Base-by-base conservation (phyloP, 2,797 vertebrate species). In the Mallotus villosus region DNA sequence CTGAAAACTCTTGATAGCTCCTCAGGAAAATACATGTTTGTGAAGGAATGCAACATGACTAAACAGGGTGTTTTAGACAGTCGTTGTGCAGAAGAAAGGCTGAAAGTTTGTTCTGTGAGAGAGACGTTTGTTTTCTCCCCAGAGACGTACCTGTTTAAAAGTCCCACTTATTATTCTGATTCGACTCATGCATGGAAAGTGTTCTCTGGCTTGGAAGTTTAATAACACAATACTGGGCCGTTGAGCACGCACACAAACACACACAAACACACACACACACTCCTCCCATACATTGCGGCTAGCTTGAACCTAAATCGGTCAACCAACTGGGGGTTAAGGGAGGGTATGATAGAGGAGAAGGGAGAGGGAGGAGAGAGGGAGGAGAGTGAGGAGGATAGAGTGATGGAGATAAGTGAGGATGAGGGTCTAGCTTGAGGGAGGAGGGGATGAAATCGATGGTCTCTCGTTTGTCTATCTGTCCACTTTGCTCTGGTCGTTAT, bases 21-120 rank as follows among this genome's bases (percentile, higher is more conserved):
- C 77, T 76, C 81, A 80, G 68, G 86, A 92, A 93, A 91, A 90
- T 76, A 87, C 83, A 79, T 81, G 81, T 90, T 90, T 92, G 84
- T 91, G 46, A 46, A 29, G 46, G 21, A 88, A 86, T 80, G 85
- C 88, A 89, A 88, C 89, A 82, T 72, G 85, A 92, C 91, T 91
- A 92, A 92, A 93, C 87, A 91, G 85, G 83, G 82, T 74, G 79
- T 89, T 92, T 83, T 89, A 86, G 61, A 83, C 83, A 81, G 73
- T 34, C 67, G 78, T 82, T 81, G 73, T 0, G 75, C 68, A 63
- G 82, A 82, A 85, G 74, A 78, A 74, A 85, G 68, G 82, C 75
- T 80, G 74, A 85, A 87, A 89, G 86, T 89, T 86, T 87, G 90
- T 91, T 87, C 90, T 86, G 88, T 86, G 78, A 80, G 82, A 85